phyloP scores from a whole-genome alignment of 1,140 invertebrate genomes.

The Prorops nasuta region DNA sequence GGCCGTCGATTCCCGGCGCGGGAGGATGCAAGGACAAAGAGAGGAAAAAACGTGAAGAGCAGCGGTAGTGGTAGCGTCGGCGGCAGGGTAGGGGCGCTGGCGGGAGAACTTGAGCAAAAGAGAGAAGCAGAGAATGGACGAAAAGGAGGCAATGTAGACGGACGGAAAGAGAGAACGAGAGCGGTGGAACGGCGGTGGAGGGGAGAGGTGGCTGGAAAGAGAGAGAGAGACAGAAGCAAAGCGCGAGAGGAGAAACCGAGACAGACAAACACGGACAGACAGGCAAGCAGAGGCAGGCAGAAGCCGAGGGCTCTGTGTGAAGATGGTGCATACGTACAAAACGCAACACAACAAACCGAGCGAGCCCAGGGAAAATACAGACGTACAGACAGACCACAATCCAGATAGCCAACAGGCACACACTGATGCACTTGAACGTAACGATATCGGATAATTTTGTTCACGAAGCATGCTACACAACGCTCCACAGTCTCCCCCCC shows the following conservation, averaged over 20 bases:
- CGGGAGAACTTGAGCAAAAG: conserved; percentile 4
- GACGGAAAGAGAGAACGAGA: conserved; percentile 12
- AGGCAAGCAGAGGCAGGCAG: background rate
- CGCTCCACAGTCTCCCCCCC: conserved; percentile 3
- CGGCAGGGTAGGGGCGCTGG: conserved; percentile 10
- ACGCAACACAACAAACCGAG: background rate
- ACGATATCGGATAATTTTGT: conserved; percentile 28
- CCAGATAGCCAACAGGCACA: conserved; percentile 17
- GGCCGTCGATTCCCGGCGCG: conserved; percentile 26
- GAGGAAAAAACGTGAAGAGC: conserved; percentile 21
- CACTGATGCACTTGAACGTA: conserved; percentile 24
- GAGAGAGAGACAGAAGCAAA: background rate
- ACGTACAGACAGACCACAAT: conserved; percentile 4
- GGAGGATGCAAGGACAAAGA: conserved; percentile 37
- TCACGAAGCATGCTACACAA: conserved; percentile 25
- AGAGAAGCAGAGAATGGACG: conserved; percentile 9
- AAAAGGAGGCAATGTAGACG: conserved; percentile 8
- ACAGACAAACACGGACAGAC: no score
- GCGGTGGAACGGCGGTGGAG: background rate
- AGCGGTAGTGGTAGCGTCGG: background rate
- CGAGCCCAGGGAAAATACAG: conserved; percentile 3
- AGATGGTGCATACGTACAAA: no score
- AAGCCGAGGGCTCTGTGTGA: no score
- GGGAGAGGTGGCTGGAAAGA: conserved; percentile 1
- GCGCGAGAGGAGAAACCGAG: no score